Conservation (phyloP, 2,113 vertebrate genomes). For the Paraplagusia blochii region DNA sequence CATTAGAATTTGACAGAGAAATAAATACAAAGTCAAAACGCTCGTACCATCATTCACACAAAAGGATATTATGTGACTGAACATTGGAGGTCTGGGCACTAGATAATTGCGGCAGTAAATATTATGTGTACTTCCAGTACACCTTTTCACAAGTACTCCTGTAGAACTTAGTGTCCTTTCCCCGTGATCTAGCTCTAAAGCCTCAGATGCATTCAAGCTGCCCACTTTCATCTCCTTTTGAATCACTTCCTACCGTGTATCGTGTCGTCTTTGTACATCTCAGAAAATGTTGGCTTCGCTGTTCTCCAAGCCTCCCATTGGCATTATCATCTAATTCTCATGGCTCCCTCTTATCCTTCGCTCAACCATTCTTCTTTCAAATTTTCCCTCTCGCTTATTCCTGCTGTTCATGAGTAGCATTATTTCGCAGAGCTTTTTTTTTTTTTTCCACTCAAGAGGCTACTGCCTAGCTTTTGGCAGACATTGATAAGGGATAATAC, state of each 20-base stretch:
- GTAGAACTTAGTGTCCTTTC: slow-evolving; percentile 1
- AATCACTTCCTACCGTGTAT: background rate
- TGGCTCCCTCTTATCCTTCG: slow-evolving; percentile 10
- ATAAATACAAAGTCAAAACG: too few relatives aligned
- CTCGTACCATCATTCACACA: too few relatives aligned
- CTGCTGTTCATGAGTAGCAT: slow-evolving; percentile 53
- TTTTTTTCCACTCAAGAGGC: slow-evolving; percentile 49
- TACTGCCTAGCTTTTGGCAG: slow-evolving; percentile 61
- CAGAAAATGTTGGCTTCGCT: slow-evolving; percentile 29
- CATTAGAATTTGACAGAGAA: too few relatives aligned
- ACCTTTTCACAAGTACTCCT: slow-evolving; percentile 5
- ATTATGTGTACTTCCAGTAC: too few relatives aligned
- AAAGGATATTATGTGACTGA: too few relatives aligned
- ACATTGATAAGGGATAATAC: slow-evolving; percentile 64
- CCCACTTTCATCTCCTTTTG: background rate
- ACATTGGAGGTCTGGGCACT: too few relatives aligned
- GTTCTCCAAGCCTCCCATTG: slow-evolving; percentile 8
- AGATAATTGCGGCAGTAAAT: too few relatives aligned
- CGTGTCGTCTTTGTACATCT: slow-evolving; percentile 6
- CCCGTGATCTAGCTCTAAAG: background rate
- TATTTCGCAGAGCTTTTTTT: slow-evolving; percentile 46
- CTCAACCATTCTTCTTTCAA: slow-evolving; percentile 26
- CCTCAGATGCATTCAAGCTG: slow-evolving; percentile 4
- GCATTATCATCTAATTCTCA: slow-evolving; percentile 20
- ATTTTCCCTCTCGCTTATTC: slow-evolving; percentile 42